Percentiles rank a stretch among this genome's conserved stretches.
Evolutionary conservation across 2,113 vertebrate genomes (phyloP).

Genomic region (Natator depressus): DNA sequence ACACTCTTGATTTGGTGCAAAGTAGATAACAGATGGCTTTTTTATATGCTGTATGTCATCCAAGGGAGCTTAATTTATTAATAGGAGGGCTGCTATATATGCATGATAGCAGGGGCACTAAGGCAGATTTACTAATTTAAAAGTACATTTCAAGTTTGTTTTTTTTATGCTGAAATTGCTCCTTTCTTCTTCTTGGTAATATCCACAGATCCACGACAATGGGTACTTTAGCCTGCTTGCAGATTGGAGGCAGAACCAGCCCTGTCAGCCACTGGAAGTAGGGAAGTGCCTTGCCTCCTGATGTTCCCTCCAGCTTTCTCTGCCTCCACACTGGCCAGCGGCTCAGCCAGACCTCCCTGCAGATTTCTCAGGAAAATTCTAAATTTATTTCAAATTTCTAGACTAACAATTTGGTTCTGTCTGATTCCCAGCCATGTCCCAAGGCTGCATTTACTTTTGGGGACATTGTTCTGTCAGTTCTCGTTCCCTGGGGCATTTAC

Average conservation of each 20-base stretch:
- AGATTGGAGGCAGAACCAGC: not conserved
- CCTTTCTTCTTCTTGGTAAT: not conserved
- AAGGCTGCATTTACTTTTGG: not conserved
- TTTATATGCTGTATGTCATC: not conserved
- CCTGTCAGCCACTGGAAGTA: not conserved
- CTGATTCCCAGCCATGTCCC: conserved; percentile 5
- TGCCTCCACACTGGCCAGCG: not conserved
- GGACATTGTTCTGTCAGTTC: not conserved
- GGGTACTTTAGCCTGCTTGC: not conserved
- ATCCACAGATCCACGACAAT: not conserved
- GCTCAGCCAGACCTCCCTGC: not conserved
- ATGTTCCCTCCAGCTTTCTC: not conserved
- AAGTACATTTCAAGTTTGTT: not conserved
- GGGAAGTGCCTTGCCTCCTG: not conserved
- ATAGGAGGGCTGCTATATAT: not conserved
- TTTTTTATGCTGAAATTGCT: rapidly evolving
- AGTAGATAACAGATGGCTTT: not conserved
- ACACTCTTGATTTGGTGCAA: not conserved
- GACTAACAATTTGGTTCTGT: conserved; percentile 10
- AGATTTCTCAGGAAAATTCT: not conserved
- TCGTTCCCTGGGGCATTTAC: not conserved
- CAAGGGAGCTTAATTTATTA: not conserved
- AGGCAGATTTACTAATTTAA: not conserved
- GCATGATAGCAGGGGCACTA: not conserved
- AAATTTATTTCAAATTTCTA: not conserved